Evolutionary conservation across 2,888 invertebrate species (phyloP).

Genomic region (Vanessa cardui): DNA sequence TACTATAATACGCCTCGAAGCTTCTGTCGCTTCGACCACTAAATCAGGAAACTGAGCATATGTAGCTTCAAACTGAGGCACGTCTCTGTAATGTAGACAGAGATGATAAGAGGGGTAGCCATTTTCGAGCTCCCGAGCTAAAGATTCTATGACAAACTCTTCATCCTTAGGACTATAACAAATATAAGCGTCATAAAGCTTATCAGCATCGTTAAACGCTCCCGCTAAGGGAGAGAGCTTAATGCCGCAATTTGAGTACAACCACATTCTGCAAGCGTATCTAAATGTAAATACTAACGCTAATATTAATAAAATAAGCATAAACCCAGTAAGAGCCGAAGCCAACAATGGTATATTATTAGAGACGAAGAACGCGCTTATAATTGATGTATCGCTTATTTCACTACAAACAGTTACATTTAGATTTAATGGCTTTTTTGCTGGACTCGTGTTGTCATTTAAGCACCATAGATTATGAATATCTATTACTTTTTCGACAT

Average conservation of each 20-base stretch:
- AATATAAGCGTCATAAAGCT: conserved; percentile 96
- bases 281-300: conserved; percentile 93
- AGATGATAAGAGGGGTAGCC: conserved; percentile 90
- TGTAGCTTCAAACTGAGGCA: conserved; percentile 87
- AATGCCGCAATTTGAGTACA: conserved; percentile 93
- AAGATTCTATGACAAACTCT: conserved; percentile 92
- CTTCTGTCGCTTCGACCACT: conserved; percentile 93
- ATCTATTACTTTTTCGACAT: conserved; percentile 89
- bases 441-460: conserved; percentile 86
- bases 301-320: conserved; percentile 89
- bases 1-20: conserved; percentile 92
- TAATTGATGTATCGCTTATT: conserved; percentile 90
- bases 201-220: conserved; percentile 90
- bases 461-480: conserved; percentile 89
- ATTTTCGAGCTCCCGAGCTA: conserved; percentile 93
- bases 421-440: conserved; percentile 89
- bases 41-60: conserved; percentile 88
- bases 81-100: conserved; percentile 94
- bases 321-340: conserved; percentile 88
- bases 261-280: conserved; percentile 93
- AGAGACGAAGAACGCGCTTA: conserved; percentile 91
- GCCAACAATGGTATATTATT: conserved; percentile 92
- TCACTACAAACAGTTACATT: conserved; percentile 93
- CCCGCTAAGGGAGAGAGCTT: conserved; percentile 88
- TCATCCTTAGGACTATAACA: conserved; percentile 97